Evolutionary conservation across 2,888 invertebrate species (phyloP).

Genomic region (Venusia cambrica): DNA sequence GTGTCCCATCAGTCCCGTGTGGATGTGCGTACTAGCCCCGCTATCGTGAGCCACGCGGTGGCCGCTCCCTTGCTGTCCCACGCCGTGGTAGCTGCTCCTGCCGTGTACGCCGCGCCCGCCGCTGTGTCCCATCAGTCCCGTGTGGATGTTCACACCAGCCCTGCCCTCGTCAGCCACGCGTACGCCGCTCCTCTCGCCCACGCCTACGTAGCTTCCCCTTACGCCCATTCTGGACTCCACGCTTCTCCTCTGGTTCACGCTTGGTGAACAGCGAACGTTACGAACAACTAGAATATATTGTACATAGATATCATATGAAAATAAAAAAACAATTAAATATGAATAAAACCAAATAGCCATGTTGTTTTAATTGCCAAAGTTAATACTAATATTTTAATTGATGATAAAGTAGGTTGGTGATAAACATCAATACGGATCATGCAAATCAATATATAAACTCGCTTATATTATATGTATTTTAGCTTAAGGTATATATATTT

Average conservation of each 20-base stretch:
- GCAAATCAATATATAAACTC: no score
- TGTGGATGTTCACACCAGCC: constrained; percentile 50
- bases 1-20: constrained; percentile 51
- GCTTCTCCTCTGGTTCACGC: constrained; percentile 50
- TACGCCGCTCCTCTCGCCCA: constrained; percentile 44
- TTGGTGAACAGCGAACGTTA: constrained; percentile 65
- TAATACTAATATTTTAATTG: no score
- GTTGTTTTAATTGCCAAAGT: no score
- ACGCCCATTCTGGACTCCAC: constrained; percentile 43
- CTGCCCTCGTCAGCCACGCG: constrained; percentile 43
- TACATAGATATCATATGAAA: constrained; percentile 39
- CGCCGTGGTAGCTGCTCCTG: constrained; percentile 36
- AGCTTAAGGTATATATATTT: no score
- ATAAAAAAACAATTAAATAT: constrained; percentile 35
- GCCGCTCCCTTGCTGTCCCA: constrained; percentile 31
- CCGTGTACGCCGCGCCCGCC: constrained; percentile 39
- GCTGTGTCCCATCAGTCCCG: constrained; percentile 64
- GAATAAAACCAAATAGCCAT: constrained; percentile 12
- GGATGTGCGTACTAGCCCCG: constrained; percentile 48
- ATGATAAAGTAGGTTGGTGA: no score
- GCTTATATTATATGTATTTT: no score
- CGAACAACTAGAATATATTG: constrained; percentile 46
- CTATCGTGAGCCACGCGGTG: constrained; percentile 37
- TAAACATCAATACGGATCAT: no score
- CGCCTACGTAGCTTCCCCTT: constrained; percentile 30